Evolutionary conservation across 2,888 invertebrate species (phyloP), one percentile per base, ranked within the genome.

Genomic region (Scotopteryx bipunctaria): DNA sequence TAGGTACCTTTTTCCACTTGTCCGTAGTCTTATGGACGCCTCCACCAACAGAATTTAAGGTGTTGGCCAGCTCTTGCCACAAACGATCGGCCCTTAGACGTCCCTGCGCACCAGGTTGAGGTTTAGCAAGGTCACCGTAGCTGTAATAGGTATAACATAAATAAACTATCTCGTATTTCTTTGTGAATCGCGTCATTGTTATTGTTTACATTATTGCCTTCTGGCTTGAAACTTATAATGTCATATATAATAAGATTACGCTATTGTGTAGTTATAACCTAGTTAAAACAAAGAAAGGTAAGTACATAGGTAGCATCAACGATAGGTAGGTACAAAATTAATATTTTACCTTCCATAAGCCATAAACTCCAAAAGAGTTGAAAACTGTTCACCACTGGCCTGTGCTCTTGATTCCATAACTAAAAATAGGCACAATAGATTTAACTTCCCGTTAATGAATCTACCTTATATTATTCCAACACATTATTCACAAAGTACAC

Each of bases 51-150:
- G 57, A 50, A 37, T 60, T 57, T 21, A 57, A 46, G 9, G 46
- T 6, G 11, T 25, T 17, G 6, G 38, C 32, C 6, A 57, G 16
- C 19, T 55, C 55, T 11, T 50, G 36, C 57, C 55, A 57, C 42
- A 55, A 29, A 4, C 44, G 43, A 4, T 55, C 57, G 11, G 45
- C 31, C 17, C 42, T 53, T 13, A 55, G 5, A 8, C 55, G 46
- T 15, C 55, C 55, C 41, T 55, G 57, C 17, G 46, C 40, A 21
- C 60, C 60, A 13, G 16, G 48, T 29, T 51, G 60, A 5, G 60
- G 55, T 31, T 50, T 49, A 2, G 52, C 29, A 23, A 57, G 25
- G 35, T 60, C 59, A 29, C 55, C 59, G 37, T 55, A 31, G 31
- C 41, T 42, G 42, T 9, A 42, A 42, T n/a, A n/a, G n/a, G n/a